phyloP scores from a whole-genome alignment of 2,113 vertebrate genomes.

The Perognathus longimembris region DNA sequence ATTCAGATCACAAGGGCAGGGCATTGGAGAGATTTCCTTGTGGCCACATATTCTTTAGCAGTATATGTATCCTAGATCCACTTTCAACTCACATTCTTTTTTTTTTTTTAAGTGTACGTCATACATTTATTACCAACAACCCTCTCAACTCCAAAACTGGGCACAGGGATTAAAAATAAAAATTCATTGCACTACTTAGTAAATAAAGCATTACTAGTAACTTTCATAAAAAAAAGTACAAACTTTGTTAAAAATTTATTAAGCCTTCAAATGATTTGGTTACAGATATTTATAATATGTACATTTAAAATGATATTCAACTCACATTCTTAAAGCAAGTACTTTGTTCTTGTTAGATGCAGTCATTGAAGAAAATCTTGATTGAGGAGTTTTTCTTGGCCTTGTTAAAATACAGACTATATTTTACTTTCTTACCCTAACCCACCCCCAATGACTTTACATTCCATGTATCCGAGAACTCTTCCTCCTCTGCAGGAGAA shows the following conservation, averaged over 20 bases:
- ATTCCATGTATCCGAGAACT: background rate
- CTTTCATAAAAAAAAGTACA: slow-evolving; percentile 99
- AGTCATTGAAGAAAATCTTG: background rate
- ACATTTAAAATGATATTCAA: slow-evolving; percentile 93
- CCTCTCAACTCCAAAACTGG: slow-evolving; percentile 96
- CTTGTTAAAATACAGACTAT: slow-evolving; percentile 45
- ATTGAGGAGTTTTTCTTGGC: background rate
- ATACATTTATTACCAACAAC: slow-evolving; percentile 99
- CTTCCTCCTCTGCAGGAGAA: background rate
- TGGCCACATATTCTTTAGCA: background rate
- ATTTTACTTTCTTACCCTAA: background rate
- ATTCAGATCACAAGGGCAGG: background rate
- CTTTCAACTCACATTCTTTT: too few relatives aligned
- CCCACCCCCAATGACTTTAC: background rate
- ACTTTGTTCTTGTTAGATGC: background rate
- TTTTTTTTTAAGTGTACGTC: slow-evolving; percentile 93
- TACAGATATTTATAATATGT: slow-evolving; percentile 97
- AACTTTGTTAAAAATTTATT: slow-evolving; percentile 99
- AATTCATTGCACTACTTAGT: slow-evolving; percentile 98
- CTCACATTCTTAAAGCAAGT: background rate
- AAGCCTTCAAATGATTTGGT: slow-evolving; percentile 99
- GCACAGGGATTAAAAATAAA: slow-evolving; percentile 95
- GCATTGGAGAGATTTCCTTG: background rate
- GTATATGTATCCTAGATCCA: background rate
- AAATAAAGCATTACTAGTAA: slow-evolving; percentile 99